A percentile compares a stretch with the other conserved stretches of the same genome.
Conservation (phyloP, 2,888 invertebrate species). For the Hypomecis punctinalis region DNA sequence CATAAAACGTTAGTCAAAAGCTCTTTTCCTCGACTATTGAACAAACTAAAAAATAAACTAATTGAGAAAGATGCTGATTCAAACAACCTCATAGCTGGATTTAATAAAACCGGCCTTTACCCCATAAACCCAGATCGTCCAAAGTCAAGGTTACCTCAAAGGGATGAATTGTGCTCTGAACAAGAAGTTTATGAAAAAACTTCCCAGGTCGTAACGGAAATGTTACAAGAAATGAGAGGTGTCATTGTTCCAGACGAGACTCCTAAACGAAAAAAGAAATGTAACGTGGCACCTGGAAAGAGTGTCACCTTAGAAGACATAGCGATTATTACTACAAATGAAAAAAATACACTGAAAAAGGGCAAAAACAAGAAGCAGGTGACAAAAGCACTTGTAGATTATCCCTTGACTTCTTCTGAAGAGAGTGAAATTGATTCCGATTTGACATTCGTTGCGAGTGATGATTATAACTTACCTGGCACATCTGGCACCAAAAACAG, state of each 20-base stretch:
- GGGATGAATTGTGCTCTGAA: neutral
- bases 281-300: conserved; percentile 7
- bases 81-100: neutral
- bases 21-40: neutral
- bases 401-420: too few species aligned
- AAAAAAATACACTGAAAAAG: neutral
- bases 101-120: neutral
- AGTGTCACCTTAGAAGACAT: conserved; percentile 1
- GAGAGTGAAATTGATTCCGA: too few species aligned
- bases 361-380: conserved; percentile 1
- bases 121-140: neutral
- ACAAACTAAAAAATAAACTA: neutral
- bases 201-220: neutral
- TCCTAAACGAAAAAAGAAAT: conserved; percentile 1
- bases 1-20: conserved; percentile 3
- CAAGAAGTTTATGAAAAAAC: neutral
- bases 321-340: neutral
- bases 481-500: too few species aligned
- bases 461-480: too few species aligned
- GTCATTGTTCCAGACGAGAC: neutral
- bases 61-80: neutral
- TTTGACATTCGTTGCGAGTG: too few species aligned
- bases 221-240: conserved; percentile 4
- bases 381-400: neutral
- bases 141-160: neutral